Base-by-base conservation (phyloP, 2,888 invertebrate genomes). In the Thumatha senex region DNA sequence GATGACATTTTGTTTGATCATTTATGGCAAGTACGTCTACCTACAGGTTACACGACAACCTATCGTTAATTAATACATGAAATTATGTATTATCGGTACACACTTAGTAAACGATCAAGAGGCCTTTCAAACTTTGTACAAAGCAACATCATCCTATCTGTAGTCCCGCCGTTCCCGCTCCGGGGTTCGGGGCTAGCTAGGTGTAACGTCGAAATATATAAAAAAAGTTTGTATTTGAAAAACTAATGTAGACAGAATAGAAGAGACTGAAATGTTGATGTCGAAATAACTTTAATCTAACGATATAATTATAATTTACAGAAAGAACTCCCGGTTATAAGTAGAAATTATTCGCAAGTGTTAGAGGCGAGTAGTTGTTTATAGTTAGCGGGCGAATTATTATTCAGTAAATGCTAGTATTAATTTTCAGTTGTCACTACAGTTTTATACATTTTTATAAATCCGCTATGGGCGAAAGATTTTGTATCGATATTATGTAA, bases 391-490 rank as follows among this genome's bases (percentile, higher is more conserved):
- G 67, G 67, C 62, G 63, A 63, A 61, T 64, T 63, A 56, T 54
- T 59, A 61, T 60, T 71, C 63, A 65, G 58, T 68, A 62, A 76
- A 74, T 70, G 74, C 73, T 82, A 78, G 78, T 71, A 64, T 72
- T 70, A 67, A 68, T 68, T 57, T 72, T 67, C 67, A 70, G 74
- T 75, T 75, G 71, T 75, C 73, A 73, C 67, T 66, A 70, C 78
- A 74, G 74, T 89, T 89, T 89, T 89, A 82, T 89, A 89, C 85
- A 85, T 86, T 86, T 89, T 82, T 87, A 87, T 81, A 78, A 74
- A 79, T 78, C 75, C 72, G 82, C 78, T 84, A 82, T 75, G 75
- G 79, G 81, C 80, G 82, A 82, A 80, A 84, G 78, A 79, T 84
- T 86, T 86, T 85, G 79, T 84, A 84, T 74, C 67, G 74, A 80